Evolutionary conservation across 1,140 invertebrate genomes (phyloP).

Genomic region (Neomicropteryx cornuta): DNA sequence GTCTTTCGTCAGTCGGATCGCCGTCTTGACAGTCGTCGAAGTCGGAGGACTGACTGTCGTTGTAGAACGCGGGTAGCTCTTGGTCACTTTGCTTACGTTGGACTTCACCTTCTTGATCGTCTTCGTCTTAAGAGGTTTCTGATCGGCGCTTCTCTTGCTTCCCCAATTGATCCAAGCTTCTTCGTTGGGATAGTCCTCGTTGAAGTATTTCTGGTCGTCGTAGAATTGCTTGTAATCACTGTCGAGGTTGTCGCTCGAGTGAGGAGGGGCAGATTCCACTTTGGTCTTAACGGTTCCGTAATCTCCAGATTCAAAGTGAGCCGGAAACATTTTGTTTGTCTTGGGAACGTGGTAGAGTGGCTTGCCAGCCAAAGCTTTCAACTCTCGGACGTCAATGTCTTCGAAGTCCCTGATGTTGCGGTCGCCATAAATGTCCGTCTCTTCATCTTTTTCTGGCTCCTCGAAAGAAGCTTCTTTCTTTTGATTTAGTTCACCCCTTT

Average conservation of each 20-base stretch:
- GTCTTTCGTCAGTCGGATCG: constrained; percentile 14
- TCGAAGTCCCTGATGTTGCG: constrained; percentile 26
- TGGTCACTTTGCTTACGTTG: constrained; percentile 7
- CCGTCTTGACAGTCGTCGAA: constrained; percentile 9
- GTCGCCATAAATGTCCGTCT: constrained; percentile 12
- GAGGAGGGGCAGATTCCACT: background rate
- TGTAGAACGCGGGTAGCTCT: constrained; percentile 13
- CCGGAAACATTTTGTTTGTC: too few relatives aligned
- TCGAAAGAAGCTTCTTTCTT: constrained; percentile 15
- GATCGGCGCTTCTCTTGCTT: constrained; percentile 30
- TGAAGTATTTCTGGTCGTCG: constrained; percentile 9
- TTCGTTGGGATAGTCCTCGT: constrained; percentile 32
- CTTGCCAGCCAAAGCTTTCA: constrained; percentile 43
- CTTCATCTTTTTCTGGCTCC: constrained; percentile 32
- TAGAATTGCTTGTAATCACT: constrained; percentile 8
- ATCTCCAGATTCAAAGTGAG: background rate
- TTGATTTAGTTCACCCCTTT: constrained; percentile 23
- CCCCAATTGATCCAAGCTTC: constrained; percentile 40
- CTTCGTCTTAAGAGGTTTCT: constrained; percentile 6
- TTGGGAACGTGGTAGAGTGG: constrained; percentile 36
- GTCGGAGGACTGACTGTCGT: constrained; percentile 13
- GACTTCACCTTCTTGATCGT: constrained; percentile 1
- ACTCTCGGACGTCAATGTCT: constrained; percentile 47
- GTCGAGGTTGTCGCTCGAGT: constrained; percentile 3
- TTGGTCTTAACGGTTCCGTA: constrained; percentile 2